phyloP scores from a whole-genome alignment of 2,888 invertebrate species.

The Pilophorus perplexus region DNA sequence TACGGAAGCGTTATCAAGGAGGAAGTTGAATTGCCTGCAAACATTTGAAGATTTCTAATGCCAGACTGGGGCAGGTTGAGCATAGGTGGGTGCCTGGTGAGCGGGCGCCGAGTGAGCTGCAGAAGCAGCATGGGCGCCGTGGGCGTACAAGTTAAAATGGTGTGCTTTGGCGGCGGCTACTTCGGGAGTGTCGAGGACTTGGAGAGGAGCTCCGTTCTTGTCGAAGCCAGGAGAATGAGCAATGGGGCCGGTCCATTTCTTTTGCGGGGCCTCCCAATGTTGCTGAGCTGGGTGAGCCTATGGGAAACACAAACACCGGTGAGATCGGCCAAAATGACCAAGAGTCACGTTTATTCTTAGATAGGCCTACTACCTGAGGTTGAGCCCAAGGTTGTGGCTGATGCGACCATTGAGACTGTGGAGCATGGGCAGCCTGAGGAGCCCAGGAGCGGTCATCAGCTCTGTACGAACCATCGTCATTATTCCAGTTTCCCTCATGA shows the following conservation, averaged over 20 bases:
- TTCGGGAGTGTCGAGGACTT: slow-evolving; percentile 16
- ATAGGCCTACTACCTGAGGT: slow-evolving; percentile 22
- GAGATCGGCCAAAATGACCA: too few species aligned
- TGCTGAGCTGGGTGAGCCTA: background rate
- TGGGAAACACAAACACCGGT: too few species aligned
- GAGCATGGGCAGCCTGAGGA: background rate
- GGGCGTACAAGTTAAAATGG: slow-evolving; percentile 25
- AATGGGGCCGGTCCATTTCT: slow-evolving; percentile 31
- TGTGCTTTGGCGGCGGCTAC: slow-evolving; percentile 20
- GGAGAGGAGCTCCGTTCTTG: slow-evolving; percentile 30
- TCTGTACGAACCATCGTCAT: background rate
- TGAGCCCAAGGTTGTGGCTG: slow-evolving; percentile 17
- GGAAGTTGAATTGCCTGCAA: too few species aligned
- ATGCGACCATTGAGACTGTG: background rate
- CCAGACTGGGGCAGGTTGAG: slow-evolving; percentile 1
- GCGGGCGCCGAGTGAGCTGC: background rate
- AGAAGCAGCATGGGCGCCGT: slow-evolving; percentile 8
- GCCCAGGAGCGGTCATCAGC: slow-evolving; percentile 12
- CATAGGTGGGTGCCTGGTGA: background rate
- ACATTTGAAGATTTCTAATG: too few species aligned
- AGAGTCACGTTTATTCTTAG: too few species aligned
- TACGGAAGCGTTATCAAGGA: too few species aligned
- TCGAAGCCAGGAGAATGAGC: slow-evolving; percentile 25
- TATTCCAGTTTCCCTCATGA: background rate
- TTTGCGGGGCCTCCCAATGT: slow-evolving; percentile 8